Percentiles rank a stretch among this genome's conserved stretches.
phyloP scores from a whole-genome alignment of 2,113 vertebrate species.

The Pomatostomus ruficeps region DNA sequence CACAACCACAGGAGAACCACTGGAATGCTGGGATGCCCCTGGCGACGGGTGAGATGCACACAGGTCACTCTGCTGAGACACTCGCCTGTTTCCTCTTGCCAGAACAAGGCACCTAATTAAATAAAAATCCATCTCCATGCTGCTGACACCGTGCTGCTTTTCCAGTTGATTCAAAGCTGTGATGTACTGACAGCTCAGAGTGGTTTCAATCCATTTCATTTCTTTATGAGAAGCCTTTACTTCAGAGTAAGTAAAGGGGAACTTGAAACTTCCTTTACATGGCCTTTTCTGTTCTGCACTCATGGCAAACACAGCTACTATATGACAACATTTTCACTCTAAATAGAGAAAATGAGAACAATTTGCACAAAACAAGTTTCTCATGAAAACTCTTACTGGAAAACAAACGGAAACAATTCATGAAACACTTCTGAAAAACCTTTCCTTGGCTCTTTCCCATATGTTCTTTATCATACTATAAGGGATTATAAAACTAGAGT shows the following conservation, averaged over 20 bases:
- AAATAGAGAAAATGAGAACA: neutral
- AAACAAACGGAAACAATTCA: neutral
- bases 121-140: neutral
- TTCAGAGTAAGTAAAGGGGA: neutral
- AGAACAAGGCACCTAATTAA: neutral
- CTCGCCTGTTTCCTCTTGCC: neutral
- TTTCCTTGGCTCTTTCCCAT: neutral
- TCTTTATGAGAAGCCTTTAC: neutral
- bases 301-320: neutral
- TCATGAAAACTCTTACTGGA: neutral
- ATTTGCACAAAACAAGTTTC: neutral
- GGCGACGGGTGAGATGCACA: fast-evolving
- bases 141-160: neutral
- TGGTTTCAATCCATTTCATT: neutral
- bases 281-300: neutral
- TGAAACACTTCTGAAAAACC: neutral
- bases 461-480: neutral
- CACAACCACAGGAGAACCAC: neutral
- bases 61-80: neutral
- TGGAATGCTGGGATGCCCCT: neutral
- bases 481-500: neutral
- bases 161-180: neutral
- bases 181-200: neutral
- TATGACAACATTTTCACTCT: neutral
- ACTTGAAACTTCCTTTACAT: neutral